phyloP scores from a whole-genome alignment of 2,888 invertebrate species.

The Cryptocheilus praepositus region DNA sequence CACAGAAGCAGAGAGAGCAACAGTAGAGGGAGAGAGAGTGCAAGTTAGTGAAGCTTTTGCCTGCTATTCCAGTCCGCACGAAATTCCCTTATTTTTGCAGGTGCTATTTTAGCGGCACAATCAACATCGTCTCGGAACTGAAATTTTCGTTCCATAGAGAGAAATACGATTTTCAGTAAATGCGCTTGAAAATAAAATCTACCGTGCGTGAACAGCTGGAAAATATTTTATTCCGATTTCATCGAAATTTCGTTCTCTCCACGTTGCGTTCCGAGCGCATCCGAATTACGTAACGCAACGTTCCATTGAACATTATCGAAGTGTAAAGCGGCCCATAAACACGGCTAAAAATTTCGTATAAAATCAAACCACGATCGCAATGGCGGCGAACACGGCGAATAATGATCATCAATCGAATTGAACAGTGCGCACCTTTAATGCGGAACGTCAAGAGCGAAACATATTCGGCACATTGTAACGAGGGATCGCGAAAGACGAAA shows the following conservation, averaged over 20 bases:
- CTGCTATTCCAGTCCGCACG: neutral
- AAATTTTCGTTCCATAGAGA: neutral
- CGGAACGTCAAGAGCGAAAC: neutral
- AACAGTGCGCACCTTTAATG: neutral
- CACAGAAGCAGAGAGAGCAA: no score
- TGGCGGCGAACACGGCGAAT: neutral
- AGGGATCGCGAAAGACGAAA: slow-evolving; percentile 39
- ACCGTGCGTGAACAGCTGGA: neutral
- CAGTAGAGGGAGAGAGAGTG: no score
- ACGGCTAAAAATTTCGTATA: no score
- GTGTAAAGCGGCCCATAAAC: no score
- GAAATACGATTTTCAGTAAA: slow-evolving; percentile 1
- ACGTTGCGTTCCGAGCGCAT: neutral
- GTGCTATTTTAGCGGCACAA: slow-evolving; percentile 3
- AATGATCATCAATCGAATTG: neutral
- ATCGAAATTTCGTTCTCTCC: neutral
- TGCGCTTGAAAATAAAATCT: slow-evolving; percentile 3
- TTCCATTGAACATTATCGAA: no score
- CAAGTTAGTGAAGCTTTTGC: neutral
- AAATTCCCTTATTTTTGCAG: no score
- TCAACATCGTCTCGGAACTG: neutral
- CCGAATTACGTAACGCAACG: no score
- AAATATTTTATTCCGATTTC: slow-evolving; percentile 1
- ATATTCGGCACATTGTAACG: neutral
- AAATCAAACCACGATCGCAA: no score